These are phyloP conservation scores for Anaspis maculata DNA, from an alignment of 2,888 invertebrate species.

Conservation along the genomic window DNA sequence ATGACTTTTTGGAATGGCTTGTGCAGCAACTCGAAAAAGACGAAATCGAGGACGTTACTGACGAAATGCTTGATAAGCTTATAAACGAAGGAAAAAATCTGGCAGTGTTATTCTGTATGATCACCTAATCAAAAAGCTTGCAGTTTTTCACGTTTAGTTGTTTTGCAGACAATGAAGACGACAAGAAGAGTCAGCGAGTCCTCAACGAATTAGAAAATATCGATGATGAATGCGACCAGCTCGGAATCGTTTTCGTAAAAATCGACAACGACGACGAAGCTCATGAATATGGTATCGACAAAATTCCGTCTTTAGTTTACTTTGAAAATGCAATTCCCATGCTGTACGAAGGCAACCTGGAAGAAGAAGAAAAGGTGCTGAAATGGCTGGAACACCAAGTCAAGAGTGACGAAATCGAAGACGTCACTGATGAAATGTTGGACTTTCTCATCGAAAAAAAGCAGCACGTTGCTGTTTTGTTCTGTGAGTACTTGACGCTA, in stretches of 20 bases:
- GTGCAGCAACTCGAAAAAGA: constrained; percentile 81
- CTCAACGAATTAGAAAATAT: constrained; percentile 87
- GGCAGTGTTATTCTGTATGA: constrained; percentile 84
- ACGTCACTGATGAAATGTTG: constrained; percentile 90
- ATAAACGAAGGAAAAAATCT: constrained; percentile 83
- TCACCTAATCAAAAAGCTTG: too few relatives aligned
- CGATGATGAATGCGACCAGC: constrained; percentile 83
- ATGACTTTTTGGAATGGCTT: constrained; percentile 82
- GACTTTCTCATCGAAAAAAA: constrained; percentile 82
- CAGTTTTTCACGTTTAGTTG: too few relatives aligned
- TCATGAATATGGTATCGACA: constrained; percentile 83
- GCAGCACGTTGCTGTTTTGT: constrained; percentile 82
- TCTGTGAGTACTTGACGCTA: constrained; percentile 60
- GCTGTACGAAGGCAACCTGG: constrained; percentile 74
- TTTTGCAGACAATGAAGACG: constrained; percentile 74
- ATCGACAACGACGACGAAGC: constrained; percentile 87
- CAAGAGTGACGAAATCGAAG: constrained; percentile 86
- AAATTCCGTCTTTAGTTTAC: constrained; percentile 77
- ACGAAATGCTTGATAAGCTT: constrained; percentile 86
- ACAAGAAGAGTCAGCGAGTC: constrained; percentile 76
- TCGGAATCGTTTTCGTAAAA: constrained; percentile 86
- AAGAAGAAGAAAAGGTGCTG: constrained; percentile 81
- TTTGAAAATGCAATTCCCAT: constrained; percentile 68
- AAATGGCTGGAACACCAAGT: constrained; percentile 80
- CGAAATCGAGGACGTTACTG: constrained; percentile 91